Percentiles rank a stretch among this genome's conserved stretches.
phyloP scores from a whole-genome alignment of 2,797 vertebrate species.

The Acanthopagrus latus region DNA sequence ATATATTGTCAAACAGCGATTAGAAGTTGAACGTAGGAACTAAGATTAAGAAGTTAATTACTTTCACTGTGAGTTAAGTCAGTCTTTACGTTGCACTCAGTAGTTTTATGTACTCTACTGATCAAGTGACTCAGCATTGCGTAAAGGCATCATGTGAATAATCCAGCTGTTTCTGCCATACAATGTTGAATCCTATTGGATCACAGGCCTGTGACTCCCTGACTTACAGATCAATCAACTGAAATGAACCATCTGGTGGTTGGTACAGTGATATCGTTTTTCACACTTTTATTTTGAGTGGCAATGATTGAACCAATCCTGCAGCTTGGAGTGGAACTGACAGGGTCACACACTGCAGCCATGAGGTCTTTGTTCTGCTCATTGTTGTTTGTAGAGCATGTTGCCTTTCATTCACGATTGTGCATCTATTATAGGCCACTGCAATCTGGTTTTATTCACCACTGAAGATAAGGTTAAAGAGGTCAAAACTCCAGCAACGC shows the following conservation, averaged over 20 bases:
- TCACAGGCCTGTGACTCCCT: too few species aligned
- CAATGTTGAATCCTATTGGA: not conserved
- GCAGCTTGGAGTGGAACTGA: conserved; percentile 11
- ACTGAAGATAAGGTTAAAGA: too few species aligned
- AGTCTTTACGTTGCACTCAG: not conserved
- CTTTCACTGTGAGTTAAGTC: too few species aligned
- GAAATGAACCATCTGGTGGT: not conserved
- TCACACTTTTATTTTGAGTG: conserved; percentile 9
- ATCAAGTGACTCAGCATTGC: not conserved
- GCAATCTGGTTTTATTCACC: too few species aligned
- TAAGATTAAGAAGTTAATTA: too few species aligned
- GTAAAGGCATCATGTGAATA: conserved; percentile 17
- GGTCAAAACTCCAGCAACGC: too few species aligned
- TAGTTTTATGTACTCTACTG: not conserved
- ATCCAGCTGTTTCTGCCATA: conserved; percentile 13
- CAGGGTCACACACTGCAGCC: conserved; percentile 59
- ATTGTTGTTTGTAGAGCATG: too few species aligned
- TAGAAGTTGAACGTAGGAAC: not conserved
- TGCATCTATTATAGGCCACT: too few species aligned
- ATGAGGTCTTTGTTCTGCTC: conserved; percentile 79
- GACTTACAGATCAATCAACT: not conserved
- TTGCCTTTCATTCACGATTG: too few species aligned
- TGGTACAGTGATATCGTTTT: not conserved
- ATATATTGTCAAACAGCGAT: not conserved
- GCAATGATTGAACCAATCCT: conserved; percentile 27